Conservation (phyloP, 2,113 vertebrate genomes). For the Hippopotamus amphibius region DNA sequence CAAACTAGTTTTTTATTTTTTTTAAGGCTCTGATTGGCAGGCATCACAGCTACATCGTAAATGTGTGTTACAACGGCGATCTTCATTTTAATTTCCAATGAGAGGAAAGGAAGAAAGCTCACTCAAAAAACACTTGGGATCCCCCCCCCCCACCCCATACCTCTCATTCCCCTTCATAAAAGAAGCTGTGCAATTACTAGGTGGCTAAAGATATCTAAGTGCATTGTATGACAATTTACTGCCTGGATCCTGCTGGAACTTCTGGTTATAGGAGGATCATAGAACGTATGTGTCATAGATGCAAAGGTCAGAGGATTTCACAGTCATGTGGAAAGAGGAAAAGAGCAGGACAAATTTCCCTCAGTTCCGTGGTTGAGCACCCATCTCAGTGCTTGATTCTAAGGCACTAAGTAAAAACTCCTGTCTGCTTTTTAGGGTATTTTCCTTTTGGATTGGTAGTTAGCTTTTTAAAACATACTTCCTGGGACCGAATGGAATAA, state of each 20-base stretch:
- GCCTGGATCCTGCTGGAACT: conserved; percentile 52
- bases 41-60: conserved; percentile 61
- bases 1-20: neutral
- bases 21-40: conserved; percentile 55
- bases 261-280: neutral
- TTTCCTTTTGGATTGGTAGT: conserved; percentile 33
- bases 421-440: neutral
- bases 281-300: conserved; percentile 38
- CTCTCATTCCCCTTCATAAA: conserved; percentile 72
- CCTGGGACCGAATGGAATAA: conserved; percentile 28
- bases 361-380: conserved; percentile 2
- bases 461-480: conserved; percentile 56
- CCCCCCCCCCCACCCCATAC: neutral
- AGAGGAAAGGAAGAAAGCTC: conserved; percentile 67
- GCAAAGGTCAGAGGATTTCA: conserved; percentile 55
- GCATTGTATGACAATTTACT: conserved; percentile 57
- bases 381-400: neutral
- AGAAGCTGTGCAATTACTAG: conserved; percentile 62
- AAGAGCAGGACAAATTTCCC: conserved; percentile 39
- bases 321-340: neutral
- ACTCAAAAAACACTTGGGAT: conserved; percentile 35
- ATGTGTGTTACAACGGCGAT: conserved; percentile 62
- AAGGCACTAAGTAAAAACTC: conserved; percentile 33
- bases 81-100: conserved; percentile 75
- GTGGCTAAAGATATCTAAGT: conserved; percentile 60